Conservation (phyloP, 1,140 invertebrate species). For the Drosophila novamexicana region DNA sequence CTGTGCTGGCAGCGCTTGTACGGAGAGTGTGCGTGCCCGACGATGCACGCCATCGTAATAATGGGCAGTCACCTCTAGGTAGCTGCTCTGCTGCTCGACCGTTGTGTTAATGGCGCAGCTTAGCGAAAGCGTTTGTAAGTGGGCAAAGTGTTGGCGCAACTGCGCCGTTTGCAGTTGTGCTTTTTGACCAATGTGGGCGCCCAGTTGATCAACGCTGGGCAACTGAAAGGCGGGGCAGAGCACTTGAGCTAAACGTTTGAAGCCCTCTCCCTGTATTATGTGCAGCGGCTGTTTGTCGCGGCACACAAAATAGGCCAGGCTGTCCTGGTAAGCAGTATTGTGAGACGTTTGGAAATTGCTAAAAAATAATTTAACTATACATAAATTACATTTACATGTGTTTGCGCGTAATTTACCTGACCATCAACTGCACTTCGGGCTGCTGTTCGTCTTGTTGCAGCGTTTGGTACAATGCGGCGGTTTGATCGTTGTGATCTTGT, state of each 20-base stretch:
- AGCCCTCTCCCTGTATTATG: slow-evolving; percentile 38
- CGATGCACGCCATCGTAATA: slow-evolving; percentile 32
- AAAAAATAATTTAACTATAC: background rate
- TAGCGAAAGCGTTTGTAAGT: slow-evolving; percentile 25
- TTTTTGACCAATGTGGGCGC: slow-evolving; percentile 19
- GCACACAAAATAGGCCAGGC: slow-evolving; percentile 52
- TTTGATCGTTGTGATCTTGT: slow-evolving; percentile 7
- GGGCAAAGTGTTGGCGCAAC: slow-evolving; percentile 23
- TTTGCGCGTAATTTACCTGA: background rate
- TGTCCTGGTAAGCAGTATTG: slow-evolving; percentile 3
- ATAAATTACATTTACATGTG: background rate
- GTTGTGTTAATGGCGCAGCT: slow-evolving; percentile 30
- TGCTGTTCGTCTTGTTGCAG: slow-evolving; percentile 7
- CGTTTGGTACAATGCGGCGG: slow-evolving; percentile 9
- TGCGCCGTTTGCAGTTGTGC: slow-evolving; percentile 7
- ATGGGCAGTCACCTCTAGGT: slow-evolving; percentile 43
- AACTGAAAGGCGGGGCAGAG: slow-evolving; percentile 22
- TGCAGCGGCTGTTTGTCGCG: slow-evolving; percentile 39
- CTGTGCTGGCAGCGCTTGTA: slow-evolving; percentile 24
- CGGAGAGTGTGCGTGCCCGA: slow-evolving; percentile 20
- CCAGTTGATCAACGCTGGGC: slow-evolving; percentile 29
- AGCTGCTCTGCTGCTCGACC: slow-evolving; percentile 1
- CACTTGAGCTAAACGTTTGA: slow-evolving; percentile 27
- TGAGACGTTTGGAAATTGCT: slow-evolving; percentile 16
- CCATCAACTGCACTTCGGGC: slow-evolving; percentile 2